These are phyloP conservation scores for Lobophora halterata DNA, from an alignment of 2,888 invertebrate genomes.

Conservation along the genomic window DNA sequence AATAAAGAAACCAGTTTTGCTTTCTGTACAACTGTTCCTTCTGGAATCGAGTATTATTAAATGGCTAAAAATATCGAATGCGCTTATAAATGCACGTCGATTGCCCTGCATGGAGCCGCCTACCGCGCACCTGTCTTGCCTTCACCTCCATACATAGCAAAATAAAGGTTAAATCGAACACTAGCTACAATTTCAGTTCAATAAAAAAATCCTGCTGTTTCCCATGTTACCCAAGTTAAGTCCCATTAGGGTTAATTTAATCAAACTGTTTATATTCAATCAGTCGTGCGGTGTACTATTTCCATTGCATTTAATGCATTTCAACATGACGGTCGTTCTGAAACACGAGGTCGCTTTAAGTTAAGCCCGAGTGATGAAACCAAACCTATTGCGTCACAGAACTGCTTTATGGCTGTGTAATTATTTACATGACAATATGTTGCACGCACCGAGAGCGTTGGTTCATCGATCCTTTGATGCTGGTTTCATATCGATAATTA, in stretches of 20 bases:
- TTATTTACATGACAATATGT: slow-evolving; percentile 75
- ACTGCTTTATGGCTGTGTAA: slow-evolving; percentile 70
- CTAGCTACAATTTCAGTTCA: slow-evolving; percentile 14
- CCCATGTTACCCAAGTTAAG: slow-evolving; percentile 24
- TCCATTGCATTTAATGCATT: slow-evolving; percentile 78
- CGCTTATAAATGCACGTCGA: slow-evolving; percentile 54
- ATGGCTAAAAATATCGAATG: slow-evolving; percentile 60
- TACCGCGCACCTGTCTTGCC: slow-evolving; percentile 55
- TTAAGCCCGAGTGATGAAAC: slow-evolving; percentile 75
- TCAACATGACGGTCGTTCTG: slow-evolving; percentile 76
- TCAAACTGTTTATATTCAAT: slow-evolving; percentile 64
- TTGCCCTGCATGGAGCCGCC: slow-evolving; percentile 48
- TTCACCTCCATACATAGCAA: slow-evolving; percentile 41
- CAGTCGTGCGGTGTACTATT: slow-evolving; percentile 55
- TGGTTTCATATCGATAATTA: slow-evolving; percentile 53
- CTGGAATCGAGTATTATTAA: slow-evolving; percentile 39
- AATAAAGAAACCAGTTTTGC: slow-evolving; percentile 49
- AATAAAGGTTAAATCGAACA: slow-evolving; percentile 25
- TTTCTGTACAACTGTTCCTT: slow-evolving; percentile 38
- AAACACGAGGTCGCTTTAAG: slow-evolving; percentile 72
- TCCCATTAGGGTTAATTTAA: slow-evolving; percentile 49
- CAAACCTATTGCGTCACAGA: slow-evolving; percentile 73
- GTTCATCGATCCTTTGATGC: too few species aligned
- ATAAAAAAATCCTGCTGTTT: slow-evolving; percentile 7
- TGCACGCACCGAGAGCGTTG: slow-evolving; percentile 46